Percentiles rank a stretch among this genome's conserved stretches.
Evolutionary conservation across 1,140 invertebrate species (phyloP).

Genomic region (Pinna nobilis): DNA sequence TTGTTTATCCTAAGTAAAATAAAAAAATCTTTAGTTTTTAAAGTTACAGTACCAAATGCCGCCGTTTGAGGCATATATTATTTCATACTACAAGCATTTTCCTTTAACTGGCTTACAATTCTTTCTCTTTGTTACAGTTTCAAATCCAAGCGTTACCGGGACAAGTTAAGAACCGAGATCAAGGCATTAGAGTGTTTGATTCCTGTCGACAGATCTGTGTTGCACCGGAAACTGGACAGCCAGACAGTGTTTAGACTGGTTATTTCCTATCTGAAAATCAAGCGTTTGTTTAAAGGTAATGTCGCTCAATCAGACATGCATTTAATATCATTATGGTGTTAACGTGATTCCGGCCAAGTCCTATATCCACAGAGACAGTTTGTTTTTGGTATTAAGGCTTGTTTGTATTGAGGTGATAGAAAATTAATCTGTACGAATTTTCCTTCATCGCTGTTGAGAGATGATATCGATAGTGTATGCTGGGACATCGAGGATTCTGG

Average conservation of each 20-base stretch:
- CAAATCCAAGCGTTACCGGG: slow-evolving; percentile 67
- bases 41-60: background rate
- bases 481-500: too few relatives aligned
- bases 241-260: slow-evolving; percentile 66
- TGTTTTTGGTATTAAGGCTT: too few relatives aligned
- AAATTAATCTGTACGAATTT: too few relatives aligned
- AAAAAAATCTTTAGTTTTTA: background rate
- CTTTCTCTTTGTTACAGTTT: slow-evolving; percentile 52
- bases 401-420: too few relatives aligned
- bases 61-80: too few relatives aligned
- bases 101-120: too few relatives aligned
- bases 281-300: slow-evolving; percentile 58
- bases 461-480: too few relatives aligned
- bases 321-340: too few relatives aligned
- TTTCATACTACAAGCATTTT: too few relatives aligned
- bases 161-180: slow-evolving; percentile 65
- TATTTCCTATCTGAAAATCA: slow-evolving; percentile 60
- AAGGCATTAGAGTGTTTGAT: slow-evolving; percentile 61
- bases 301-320: background rate
- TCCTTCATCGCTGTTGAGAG: too few relatives aligned
- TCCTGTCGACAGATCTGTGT: slow-evolving; percentile 58
- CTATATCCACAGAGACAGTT: too few relatives aligned
- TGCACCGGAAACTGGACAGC: slow-evolving; percentile 66
- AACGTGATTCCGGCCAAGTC: too few relatives aligned
- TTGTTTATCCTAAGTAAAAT: background rate